Conservation (phyloP, 2,888 invertebrate species). For the Aethes cnicana region DNA sequence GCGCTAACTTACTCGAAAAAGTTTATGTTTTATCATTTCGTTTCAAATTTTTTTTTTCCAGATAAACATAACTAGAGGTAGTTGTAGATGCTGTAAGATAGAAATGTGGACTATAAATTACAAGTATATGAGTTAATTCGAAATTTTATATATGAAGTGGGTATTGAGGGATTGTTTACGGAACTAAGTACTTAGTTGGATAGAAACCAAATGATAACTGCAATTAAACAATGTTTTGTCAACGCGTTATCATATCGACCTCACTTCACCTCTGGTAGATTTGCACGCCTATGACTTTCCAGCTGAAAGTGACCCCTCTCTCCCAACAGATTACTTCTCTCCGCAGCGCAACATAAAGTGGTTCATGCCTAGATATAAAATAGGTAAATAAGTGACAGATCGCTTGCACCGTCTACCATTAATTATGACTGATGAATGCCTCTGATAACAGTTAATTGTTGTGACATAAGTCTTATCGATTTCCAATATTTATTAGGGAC, state of each 20-base stretch:
- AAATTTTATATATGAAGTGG: not conserved
- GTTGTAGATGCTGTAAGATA: too few species aligned
- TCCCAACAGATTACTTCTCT: slow-evolving; percentile 17
- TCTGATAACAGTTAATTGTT: slow-evolving; percentile 58
- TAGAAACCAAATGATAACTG: slow-evolving; percentile 50
- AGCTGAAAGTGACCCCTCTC: slow-evolving; percentile 42
- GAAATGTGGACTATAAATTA: too few species aligned
- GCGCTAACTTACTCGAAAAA: slow-evolving; percentile 60
- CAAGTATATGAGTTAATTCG: too few species aligned
- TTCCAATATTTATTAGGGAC: slow-evolving; percentile 23
- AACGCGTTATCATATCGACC: slow-evolving; percentile 62
- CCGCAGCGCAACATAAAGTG: slow-evolving; percentile 39
- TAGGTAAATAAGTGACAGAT: slow-evolving; percentile 49
- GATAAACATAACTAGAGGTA: too few species aligned
- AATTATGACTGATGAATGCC: slow-evolving; percentile 50
- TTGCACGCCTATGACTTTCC: slow-evolving; percentile 59
- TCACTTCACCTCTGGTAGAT: slow-evolving; percentile 66
- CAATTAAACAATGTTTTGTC: slow-evolving; percentile 51
- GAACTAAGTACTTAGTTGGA: slow-evolving; percentile 43
- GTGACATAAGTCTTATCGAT: slow-evolving; percentile 43
- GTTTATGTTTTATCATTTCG: too few species aligned
- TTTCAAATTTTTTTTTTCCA: too few species aligned
- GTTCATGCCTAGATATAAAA: slow-evolving; percentile 32
- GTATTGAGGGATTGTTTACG: slow-evolving; percentile 4
- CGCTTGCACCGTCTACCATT: slow-evolving; percentile 52